Evolutionary conservation across 2,797 vertebrate genomes (phyloP), one percentile per base, ranked within the genome.

Genomic region (Gymnodraco acuticeps): DNA sequence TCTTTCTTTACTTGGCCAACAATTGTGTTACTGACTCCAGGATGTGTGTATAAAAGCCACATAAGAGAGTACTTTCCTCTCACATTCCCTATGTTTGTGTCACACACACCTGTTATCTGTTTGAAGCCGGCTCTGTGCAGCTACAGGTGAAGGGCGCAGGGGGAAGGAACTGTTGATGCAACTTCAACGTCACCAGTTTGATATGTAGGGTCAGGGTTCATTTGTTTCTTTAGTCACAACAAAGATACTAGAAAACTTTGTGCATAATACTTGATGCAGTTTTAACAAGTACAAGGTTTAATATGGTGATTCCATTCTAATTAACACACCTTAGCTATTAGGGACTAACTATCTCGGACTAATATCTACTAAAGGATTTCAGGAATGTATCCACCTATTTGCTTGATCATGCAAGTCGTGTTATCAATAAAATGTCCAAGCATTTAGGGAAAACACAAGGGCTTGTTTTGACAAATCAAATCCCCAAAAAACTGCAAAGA

Each of bases 61-160:
- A 90, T 66, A 55, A 82, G 80, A 83, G 55, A 85, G 3, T 63
- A 73, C 68, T 90, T 90, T 70, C 1, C 68, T 31, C n/a, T 73
- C 47, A 77, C 70, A 82, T 83, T 75, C 72, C 58, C 75, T 31
- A 7, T 33, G 62, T 78, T 41, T 71, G 42, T 73, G 66, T 86
- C 71, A 19, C 5, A 7, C n/a, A 27, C 67, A 54, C 16, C 54
- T 78, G 66, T 54, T 83, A 45, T 63, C 54, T 53, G 45, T 73
- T 58, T 77, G 62, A 77, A 50, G 20, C 10, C 55, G 3, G 5
- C 11, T 41, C 11, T 47, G 17, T 43, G 46, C 46, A 51, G 38
- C 65, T 63, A 38, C 62, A 73, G 64, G 62, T 82, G 70, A 87
- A 83, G 67, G 82, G 78, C 64, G 38, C 27, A 10, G 69, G 58